phyloP scores from a whole-genome alignment of 2,888 invertebrate genomes.

The Thereva unica region DNA sequence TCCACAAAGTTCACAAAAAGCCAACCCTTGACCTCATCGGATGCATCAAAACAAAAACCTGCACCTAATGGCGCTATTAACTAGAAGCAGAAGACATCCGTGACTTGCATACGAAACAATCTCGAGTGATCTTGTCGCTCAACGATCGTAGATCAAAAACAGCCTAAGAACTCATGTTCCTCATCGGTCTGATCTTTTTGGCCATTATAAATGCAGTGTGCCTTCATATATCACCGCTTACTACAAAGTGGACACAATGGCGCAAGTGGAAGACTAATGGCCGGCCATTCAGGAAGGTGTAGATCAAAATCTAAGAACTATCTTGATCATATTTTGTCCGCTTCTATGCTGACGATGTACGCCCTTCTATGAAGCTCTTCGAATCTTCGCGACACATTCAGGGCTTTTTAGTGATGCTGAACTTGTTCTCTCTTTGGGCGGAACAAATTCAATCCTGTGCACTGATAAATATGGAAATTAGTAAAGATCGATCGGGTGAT shows the following conservation, averaged over 20 bases:
- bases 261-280: slow-evolving; percentile 27
- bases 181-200: background rate
- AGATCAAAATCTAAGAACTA: slow-evolving; percentile 18
- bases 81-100: too few relatives aligned
- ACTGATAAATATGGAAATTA: slow-evolving; percentile 31
- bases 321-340: slow-evolving; percentile 24
- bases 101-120: too few relatives aligned
- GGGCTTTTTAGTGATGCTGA: too few relatives aligned
- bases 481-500: slow-evolving; percentile 22
- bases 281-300: slow-evolving; percentile 20
- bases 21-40: too few relatives aligned
- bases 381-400: too few relatives aligned
- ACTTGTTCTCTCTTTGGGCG: background rate
- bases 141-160: slow-evolving; percentile 25
- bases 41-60: too few relatives aligned
- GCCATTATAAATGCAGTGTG: background rate
- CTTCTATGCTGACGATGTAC: background rate
- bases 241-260: slow-evolving; percentile 22
- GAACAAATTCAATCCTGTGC: slow-evolving; percentile 7
- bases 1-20: too few relatives aligned
- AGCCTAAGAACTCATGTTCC: background rate
- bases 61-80: too few relatives aligned
- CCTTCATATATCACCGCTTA: slow-evolving; percentile 9
- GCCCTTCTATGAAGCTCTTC: too few relatives aligned
- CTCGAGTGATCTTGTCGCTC: background rate